A percentile compares a stretch with the other conserved stretches of the same genome.
Evolutionary conservation across 2,888 invertebrate genomes (phyloP).

Genomic region (Drosophila mercatorum): DNA sequence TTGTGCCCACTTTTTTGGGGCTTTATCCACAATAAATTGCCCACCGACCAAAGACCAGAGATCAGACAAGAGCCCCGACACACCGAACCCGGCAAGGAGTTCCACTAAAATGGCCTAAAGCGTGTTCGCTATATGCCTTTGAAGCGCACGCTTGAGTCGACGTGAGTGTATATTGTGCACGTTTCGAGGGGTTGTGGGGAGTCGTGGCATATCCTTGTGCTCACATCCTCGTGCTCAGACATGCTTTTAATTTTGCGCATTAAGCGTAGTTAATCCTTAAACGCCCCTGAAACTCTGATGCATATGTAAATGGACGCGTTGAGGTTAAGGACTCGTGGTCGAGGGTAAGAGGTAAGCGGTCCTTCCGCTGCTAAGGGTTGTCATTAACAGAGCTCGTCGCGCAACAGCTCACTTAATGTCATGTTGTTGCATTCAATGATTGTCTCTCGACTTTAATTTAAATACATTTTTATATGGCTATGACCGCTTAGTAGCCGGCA

Average conservation of each 20-base stretch:
- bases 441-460: conserved; percentile 67
- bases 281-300: conserved; percentile 42
- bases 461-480: conserved; percentile 63
- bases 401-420: conserved; percentile 70
- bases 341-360: neutral
- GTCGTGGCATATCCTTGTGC: conserved; percentile 35
- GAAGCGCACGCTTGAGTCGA: conserved; percentile 47
- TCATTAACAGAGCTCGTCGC: conserved; percentile 54
- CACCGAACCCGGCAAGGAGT: conserved; percentile 35
- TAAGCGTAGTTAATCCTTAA: conserved; percentile 75
- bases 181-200: conserved; percentile 25
- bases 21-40: conserved; percentile 71
- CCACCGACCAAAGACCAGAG: conserved; percentile 22
- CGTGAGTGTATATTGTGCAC: conserved; percentile 3
- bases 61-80: conserved; percentile 25
- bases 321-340: conserved; percentile 4
- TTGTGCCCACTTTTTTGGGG: conserved; percentile 66
- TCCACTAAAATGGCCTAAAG: conserved; percentile 65
- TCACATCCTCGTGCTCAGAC: conserved; percentile 41
- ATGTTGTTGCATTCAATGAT: conserved; percentile 76
- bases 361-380: conserved; percentile 47
- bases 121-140: conserved; percentile 64
- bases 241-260: conserved; percentile 77
- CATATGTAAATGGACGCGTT: conserved; percentile 47
- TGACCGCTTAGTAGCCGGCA: conserved; percentile 58